Base-by-base conservation (phyloP, 2,113 vertebrate species). In the Gallinago undulata region DNA sequence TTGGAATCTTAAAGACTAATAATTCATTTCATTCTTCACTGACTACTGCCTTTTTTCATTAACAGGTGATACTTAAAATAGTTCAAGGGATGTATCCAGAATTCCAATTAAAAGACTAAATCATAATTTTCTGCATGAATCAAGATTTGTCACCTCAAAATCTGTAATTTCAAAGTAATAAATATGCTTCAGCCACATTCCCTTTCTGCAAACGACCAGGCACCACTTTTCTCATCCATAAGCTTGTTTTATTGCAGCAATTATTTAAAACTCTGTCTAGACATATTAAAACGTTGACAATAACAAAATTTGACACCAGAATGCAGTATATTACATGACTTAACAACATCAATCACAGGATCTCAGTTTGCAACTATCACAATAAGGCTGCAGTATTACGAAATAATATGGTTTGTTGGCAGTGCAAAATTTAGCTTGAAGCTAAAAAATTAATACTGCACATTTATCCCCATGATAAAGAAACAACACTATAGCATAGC, bases 1-100 rank as follows among this genome's bases (percentile, higher is more conserved):
- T 83, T 43, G 43, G 81, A 96, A 93, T 87, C 82, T 87, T 89
- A 91, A 81, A 95, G 35, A 69, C 87, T 88, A 94, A 90, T 72
- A 81, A 94, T 89, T 97, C 60, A 94, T 75, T 93, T 95, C 66
- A 88, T 74, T 86, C 70, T 70, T 87, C 78, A 60, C 55, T 55
- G 81, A 89, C 77, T 60, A 41, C 45, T 84, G 48, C 57, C 19
- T 93, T 91, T 91, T 90, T 90, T 64, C 83, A 93, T 87, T 84
- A 93, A 64, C 45, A 93, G 70, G 51, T 56, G 76, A 67, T 92
- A 35, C 50, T 79, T 55, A 39, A 92, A 91, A 72, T 48, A 81
- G 39, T 17, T 27, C 2, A 2, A 78, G 21, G 43, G 31, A 35
- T 5, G 22, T 22, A 87, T 37, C 62, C 62, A 84, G 39, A 89